A percentile compares a stretch with the other conserved stretches of the same genome.
Conservation (phyloP, 1,140 invertebrate species). For the Orussus abietinus region DNA sequence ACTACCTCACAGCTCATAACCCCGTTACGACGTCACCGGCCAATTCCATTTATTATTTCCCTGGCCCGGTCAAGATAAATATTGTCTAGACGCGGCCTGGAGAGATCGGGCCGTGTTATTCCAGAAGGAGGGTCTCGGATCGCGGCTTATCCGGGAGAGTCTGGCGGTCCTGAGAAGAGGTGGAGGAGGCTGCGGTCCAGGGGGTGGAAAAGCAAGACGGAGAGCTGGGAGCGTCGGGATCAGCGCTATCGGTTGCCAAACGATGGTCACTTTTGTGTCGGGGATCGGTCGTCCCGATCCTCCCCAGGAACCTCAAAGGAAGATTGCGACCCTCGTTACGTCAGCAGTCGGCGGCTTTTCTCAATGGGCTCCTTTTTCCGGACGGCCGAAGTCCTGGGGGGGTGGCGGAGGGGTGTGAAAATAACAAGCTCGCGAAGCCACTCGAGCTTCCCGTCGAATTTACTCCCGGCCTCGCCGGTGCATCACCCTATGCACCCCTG, state of each 20-base stretch:
- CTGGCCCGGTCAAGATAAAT: conserved; percentile 35
- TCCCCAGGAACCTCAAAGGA: conserved; percentile 23
- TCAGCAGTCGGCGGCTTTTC: conserved; percentile 23
- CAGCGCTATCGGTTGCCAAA: conserved; percentile 34
- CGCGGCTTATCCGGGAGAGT: no score
- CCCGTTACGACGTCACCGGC: conserved; percentile 36
- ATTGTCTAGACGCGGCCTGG: conserved; percentile 36
- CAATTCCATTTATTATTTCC: conserved; percentile 41
- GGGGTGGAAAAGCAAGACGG: no score
- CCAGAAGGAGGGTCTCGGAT: no score
- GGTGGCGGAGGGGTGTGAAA: conserved; percentile 38
- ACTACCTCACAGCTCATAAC: conserved; percentile 47
- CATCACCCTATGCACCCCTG: no score
- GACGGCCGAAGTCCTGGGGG: no score
- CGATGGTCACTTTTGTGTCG: conserved; percentile 42
- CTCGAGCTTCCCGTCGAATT: no score
- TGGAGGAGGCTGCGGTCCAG: no score
- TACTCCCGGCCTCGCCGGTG: no score
- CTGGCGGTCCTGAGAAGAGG: no score
- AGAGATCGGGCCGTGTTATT: no score
- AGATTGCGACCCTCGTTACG: conserved; percentile 35
- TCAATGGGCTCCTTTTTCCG: conserved; percentile 19
- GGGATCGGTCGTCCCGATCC: conserved; percentile 24
- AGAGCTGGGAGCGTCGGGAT: background rate
- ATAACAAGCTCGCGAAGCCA: conserved; percentile 48